These are phyloP conservation scores for Eolophus roseicapilla DNA, from an alignment of 2,113 vertebrate species.

Conservation along the genomic window DNA sequence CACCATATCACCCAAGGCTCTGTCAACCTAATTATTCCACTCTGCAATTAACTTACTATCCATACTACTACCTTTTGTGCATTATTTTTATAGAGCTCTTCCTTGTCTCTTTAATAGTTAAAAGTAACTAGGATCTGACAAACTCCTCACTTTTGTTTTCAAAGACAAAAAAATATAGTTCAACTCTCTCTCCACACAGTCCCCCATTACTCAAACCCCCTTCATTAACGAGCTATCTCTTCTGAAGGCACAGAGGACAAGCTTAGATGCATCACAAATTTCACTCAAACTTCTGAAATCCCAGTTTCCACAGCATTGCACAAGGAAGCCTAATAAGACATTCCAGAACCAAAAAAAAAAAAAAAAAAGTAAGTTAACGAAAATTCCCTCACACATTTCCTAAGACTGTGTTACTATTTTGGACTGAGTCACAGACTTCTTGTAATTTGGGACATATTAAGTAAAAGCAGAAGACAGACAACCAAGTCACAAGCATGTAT, in stretches of 20 bases:
- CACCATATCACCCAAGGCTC: too few relatives aligned
- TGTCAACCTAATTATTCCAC: neutral
- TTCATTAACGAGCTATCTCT: neutral
- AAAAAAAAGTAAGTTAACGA: neutral
- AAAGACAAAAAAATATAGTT: neutral
- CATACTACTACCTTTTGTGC: neutral
- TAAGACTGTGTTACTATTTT: neutral
- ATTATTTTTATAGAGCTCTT: neutral
- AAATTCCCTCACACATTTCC: neutral
- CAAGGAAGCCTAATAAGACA: neutral
- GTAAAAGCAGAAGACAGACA: slow-evolving; percentile 28
- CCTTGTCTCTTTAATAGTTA: neutral
- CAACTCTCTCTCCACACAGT: neutral
- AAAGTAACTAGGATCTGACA: neutral
- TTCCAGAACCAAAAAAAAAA: neutral
- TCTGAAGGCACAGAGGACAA: neutral
- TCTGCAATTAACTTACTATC: neutral
- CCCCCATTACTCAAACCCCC: neutral
- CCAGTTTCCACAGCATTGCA: neutral
- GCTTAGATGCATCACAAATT: neutral
- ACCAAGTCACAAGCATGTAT: neutral
- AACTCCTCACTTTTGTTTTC: neutral
- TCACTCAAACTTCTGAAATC: neutral
- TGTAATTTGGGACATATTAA: neutral
- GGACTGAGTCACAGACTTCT: neutral